Evolutionary conservation across 2,888 invertebrate genomes (phyloP).

Genomic region (Phalangium opilio): DNA sequence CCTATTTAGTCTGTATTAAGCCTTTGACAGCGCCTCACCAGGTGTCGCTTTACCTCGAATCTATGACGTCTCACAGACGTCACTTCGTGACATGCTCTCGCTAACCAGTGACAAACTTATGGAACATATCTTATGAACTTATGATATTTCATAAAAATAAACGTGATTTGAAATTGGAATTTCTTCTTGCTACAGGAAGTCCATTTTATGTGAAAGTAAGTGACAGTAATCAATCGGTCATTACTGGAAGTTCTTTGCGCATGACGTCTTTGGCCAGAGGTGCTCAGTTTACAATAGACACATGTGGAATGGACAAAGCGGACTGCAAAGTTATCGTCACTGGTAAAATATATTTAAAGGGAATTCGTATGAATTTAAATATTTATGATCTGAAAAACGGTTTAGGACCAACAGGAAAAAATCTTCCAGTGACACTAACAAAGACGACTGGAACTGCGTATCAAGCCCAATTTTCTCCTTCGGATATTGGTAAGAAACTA

Average conservation of each 20-base stretch:
- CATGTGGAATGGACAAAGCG: slow-evolving; percentile 31
- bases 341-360: slow-evolving; percentile 16
- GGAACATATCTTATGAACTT: too few relatives aligned
- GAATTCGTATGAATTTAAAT: not conserved
- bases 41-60: too few relatives aligned
- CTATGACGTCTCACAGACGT: too few relatives aligned
- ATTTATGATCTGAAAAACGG: not conserved
- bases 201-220: slow-evolving; percentile 83
- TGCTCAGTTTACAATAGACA: slow-evolving; percentile 44
- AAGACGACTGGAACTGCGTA: slow-evolving; percentile 45
- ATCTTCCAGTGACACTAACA: slow-evolving; percentile 54
- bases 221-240: slow-evolving; percentile 45
- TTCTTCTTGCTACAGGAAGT: slow-evolving; percentile 47
- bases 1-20: too few relatives aligned
- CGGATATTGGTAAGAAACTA: slow-evolving; percentile 46
- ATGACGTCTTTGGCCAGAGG: slow-evolving; percentile 49
- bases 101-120: too few relatives aligned
- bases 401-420: slow-evolving; percentile 59
- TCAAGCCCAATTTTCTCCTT: slow-evolving; percentile 63
- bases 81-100: too few relatives aligned
- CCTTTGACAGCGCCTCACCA: too few relatives aligned
- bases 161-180: too few relatives aligned
- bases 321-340: slow-evolving; percentile 21
- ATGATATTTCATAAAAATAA: too few relatives aligned
- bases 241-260: slow-evolving; percentile 51